Conservation (phyloP, 2,113 vertebrate species). For the Mustelus asterias region DNA sequence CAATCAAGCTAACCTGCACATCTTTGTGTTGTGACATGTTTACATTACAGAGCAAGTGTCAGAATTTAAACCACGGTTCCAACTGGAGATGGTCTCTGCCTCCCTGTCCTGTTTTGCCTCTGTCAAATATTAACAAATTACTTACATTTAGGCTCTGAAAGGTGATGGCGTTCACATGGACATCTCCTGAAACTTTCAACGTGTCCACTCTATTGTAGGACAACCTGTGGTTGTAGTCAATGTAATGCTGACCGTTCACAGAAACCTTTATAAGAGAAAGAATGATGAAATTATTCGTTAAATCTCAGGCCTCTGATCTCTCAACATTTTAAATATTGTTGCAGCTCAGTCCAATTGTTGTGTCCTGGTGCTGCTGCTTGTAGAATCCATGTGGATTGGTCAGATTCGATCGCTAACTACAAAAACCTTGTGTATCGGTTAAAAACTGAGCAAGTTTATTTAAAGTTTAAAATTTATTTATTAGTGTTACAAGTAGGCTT, state of each 20-base stretch:
- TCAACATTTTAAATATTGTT: background rate
- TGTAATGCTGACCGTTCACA: slow-evolving; percentile 38
- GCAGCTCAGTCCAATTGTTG: background rate
- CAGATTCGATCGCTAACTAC: too few species aligned
- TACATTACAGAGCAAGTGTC: background rate
- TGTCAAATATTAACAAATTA: background rate
- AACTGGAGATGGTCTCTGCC: background rate
- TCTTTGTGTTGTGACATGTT: background rate
- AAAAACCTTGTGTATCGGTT: too few species aligned
- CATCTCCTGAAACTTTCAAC: slow-evolving; percentile 38
- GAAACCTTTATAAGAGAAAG: slow-evolving; percentile 34
- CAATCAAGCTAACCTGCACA: too few species aligned
- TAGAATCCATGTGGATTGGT: too few species aligned
- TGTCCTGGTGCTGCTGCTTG: too few species aligned
- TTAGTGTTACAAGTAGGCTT: too few species aligned
- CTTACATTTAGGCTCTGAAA: slow-evolving; percentile 38
- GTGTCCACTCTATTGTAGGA: slow-evolving; percentile 38
- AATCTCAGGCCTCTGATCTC: background rate
- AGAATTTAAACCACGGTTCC: background rate
- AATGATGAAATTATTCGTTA: background rate
- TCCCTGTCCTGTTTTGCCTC: background rate
- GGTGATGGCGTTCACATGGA: slow-evolving; percentile 38
- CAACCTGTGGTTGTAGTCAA: slow-evolving; percentile 40
- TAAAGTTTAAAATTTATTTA: too few species aligned
- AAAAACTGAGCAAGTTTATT: too few species aligned